Evolutionary conservation across 2,113 vertebrate species (phyloP).

Genomic region (Erythrolamprus reginae): DNA sequence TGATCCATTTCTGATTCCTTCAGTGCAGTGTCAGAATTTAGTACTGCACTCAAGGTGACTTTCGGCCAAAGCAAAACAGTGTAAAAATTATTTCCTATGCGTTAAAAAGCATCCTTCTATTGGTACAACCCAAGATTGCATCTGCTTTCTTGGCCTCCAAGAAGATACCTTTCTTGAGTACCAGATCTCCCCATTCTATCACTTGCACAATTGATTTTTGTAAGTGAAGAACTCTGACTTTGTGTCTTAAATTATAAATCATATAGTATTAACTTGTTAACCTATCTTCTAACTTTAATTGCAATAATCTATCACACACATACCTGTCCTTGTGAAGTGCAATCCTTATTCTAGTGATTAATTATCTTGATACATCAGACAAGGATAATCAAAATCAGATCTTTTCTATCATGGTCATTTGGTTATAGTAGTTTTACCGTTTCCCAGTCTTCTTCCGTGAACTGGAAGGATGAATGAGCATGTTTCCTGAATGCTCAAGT

Average conservation of each 20-base stretch:
- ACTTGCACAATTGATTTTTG: background rate
- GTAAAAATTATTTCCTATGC: background rate
- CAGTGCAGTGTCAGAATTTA: background rate
- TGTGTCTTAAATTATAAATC: background rate
- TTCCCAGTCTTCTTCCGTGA: background rate
- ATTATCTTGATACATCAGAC: background rate
- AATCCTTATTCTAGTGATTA: background rate
- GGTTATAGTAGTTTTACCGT: background rate
- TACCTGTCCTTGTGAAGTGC: background rate
- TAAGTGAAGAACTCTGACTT: background rate
- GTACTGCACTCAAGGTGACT: background rate
- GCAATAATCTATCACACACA: background rate
- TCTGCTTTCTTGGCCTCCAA: background rate
- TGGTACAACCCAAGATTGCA: background rate
- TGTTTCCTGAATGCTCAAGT: background rate
- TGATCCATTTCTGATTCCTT: background rate
- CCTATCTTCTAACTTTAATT: background rate
- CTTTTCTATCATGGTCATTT: background rate
- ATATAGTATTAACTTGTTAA: background rate
- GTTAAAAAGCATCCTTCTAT: background rate
- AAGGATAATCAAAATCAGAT: background rate
- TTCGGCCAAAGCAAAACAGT: background rate
- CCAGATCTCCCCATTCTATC: background rate
- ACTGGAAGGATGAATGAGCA: background rate
- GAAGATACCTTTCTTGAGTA: background rate